Percentiles rank a stretch among this genome's conserved stretches.
Conservation (phyloP, 2,113 vertebrate genomes). For the Salvelinus namaycush region DNA sequence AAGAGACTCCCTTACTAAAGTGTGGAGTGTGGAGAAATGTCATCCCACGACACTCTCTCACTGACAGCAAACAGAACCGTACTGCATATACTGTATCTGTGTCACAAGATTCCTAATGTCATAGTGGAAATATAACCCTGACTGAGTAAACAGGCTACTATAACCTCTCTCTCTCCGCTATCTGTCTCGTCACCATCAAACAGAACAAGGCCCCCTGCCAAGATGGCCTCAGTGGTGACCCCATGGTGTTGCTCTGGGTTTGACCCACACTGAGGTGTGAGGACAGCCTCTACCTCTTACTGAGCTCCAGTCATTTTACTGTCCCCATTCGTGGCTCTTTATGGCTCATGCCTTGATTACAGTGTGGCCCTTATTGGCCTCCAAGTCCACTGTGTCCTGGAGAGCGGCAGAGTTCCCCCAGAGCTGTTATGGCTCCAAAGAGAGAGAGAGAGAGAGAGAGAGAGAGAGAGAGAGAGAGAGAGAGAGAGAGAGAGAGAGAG, state of each 20-base stretch:
- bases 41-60: no score
- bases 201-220: slow-evolving; percentile 17
- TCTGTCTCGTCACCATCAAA: slow-evolving; percentile 61
- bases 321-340: slow-evolving; percentile 46
- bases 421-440: not conserved
- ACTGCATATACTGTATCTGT: no score
- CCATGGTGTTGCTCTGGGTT: not conserved
- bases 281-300: not conserved
- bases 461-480: not conserved
- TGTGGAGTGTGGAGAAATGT: no score
- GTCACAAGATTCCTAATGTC: not conserved
- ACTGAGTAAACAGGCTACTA: slow-evolving; percentile 14
- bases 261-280: slow-evolving; percentile 8
- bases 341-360: slow-evolving; percentile 66
- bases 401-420: not conserved
- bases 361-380: slow-evolving; percentile 10
- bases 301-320: not conserved
- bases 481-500: not conserved
- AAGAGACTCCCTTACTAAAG: not conserved
- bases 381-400: slow-evolving; percentile 2
- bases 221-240: slow-evolving; percentile 3
- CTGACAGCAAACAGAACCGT: no score
- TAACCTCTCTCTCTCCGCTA: slow-evolving; percentile 39
- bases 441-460: not conserved
- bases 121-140: not conserved